phyloP scores from a whole-genome alignment of 2,888 invertebrate species.

The Xanthorhoe designata region DNA sequence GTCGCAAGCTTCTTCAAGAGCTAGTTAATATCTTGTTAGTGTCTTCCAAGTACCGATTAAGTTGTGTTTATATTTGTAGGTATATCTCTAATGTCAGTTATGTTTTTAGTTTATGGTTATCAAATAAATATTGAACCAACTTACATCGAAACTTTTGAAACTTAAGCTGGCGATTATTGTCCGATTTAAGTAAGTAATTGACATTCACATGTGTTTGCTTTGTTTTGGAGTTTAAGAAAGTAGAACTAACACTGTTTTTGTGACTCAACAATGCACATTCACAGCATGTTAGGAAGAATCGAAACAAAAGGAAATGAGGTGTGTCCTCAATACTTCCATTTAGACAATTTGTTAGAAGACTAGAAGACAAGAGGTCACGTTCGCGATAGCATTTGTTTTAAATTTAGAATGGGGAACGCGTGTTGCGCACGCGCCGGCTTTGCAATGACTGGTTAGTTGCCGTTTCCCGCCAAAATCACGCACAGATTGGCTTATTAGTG shows the following conservation, averaged over 20 bases:
- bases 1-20: slow-evolving; percentile 4
- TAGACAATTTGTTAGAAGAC: slow-evolving; percentile 69
- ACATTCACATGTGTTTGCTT: slow-evolving; percentile 65
- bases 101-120: slow-evolving; percentile 12
- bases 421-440: slow-evolving; percentile 80
- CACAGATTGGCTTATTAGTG: slow-evolving; percentile 64
- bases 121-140: slow-evolving; percentile 30
- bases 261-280: slow-evolving; percentile 76
- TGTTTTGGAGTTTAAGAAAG: slow-evolving; percentile 73
- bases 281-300: slow-evolving; percentile 77
- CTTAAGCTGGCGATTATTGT: slow-evolving; percentile 38
- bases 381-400: slow-evolving; percentile 75
- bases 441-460: slow-evolving; percentile 69
- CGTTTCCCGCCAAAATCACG: slow-evolving; percentile 80
- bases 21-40: slow-evolving; percentile 22
- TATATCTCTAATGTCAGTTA: neutral
- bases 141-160: slow-evolving; percentile 40
- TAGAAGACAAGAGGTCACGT: slow-evolving; percentile 79
- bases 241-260: slow-evolving; percentile 82
- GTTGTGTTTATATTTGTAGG: neutral
- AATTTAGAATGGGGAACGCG: slow-evolving; percentile 71
- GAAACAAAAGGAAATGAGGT: slow-evolving; percentile 76
- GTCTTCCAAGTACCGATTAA: neutral
- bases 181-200: slow-evolving; percentile 41
- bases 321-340: slow-evolving; percentile 82